Evolutionary conservation across 2,113 vertebrate genomes (phyloP).

Genomic region (Mungos mungo): DNA sequence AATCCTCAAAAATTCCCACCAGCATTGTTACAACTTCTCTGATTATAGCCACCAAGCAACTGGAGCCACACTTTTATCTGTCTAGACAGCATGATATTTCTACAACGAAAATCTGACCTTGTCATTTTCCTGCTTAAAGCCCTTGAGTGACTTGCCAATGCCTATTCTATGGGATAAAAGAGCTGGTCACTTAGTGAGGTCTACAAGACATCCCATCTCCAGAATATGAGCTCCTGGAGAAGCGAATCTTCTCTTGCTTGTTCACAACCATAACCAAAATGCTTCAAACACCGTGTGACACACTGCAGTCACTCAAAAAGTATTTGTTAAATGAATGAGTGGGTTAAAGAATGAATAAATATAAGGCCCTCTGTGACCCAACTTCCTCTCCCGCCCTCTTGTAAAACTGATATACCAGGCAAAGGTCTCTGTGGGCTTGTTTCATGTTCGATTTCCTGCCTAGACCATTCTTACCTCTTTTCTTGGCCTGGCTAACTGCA

Average conservation of each 20-base stretch:
- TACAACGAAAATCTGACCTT: background rate
- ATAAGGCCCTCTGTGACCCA: background rate
- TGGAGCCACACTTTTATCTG: background rate
- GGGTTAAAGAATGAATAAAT: background rate
- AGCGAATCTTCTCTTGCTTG: background rate
- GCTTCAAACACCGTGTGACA: background rate
- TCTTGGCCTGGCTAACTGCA: background rate
- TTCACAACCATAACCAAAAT: background rate
- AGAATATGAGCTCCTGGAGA: conserved; percentile 23
- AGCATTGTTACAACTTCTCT: background rate
- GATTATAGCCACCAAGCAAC: background rate
- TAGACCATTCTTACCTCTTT: background rate
- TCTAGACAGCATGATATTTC: background rate
- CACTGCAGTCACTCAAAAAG: background rate
- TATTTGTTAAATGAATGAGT: conserved; percentile 7
- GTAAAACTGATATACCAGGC: background rate
- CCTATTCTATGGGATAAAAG: background rate
- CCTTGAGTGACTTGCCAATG: background rate
- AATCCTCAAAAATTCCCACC: conserved; percentile 5
- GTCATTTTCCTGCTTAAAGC: conserved; percentile 1
- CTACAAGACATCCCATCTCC: background rate
- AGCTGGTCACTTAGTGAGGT: background rate
- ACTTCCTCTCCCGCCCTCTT: background rate
- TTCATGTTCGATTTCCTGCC: background rate
- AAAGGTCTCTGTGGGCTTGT: background rate